Evolutionary conservation across 2,113 vertebrate species (phyloP).

Genomic region (Pteruthius melanotis): DNA sequence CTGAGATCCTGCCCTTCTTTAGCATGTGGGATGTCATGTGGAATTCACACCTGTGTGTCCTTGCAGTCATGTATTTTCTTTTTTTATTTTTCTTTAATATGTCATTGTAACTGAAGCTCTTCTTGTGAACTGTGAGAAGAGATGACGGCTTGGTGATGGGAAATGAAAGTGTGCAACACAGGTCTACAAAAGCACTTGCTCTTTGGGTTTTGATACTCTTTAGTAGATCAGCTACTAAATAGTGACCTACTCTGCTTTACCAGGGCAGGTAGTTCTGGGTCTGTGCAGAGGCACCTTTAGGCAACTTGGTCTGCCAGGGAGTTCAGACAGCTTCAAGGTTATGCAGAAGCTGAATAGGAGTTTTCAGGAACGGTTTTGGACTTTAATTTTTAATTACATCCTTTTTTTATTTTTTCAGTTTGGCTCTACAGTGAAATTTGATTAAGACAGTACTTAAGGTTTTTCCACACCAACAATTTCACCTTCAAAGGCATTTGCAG

Average conservation of each 20-base stretch:
- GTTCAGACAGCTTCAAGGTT: neutral
- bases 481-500: slow-evolving; percentile 13
- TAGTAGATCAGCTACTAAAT: neutral
- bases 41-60: neutral
- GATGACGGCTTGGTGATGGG: neutral
- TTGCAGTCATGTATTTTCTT: neutral
- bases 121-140: neutral
- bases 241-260: neutral
- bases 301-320: neutral
- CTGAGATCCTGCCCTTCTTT: neutral
- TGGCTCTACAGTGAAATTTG: neutral
- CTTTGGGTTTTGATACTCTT: neutral
- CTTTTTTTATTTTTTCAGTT: neutral
- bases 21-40: neutral
- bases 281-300: neutral
- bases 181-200: neutral
- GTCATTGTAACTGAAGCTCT: neutral
- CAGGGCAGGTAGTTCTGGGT: neutral
- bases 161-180: neutral
- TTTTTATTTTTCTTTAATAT: neutral
- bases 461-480: slow-evolving; percentile 36
- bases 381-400: neutral
- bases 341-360: neutral
- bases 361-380: neutral
- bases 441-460: neutral